Percentiles rank a stretch among this genome's conserved stretches.
Evolutionary conservation across 2,113 vertebrate genomes (phyloP).

Genomic region (Chaetops frenatus): DNA sequence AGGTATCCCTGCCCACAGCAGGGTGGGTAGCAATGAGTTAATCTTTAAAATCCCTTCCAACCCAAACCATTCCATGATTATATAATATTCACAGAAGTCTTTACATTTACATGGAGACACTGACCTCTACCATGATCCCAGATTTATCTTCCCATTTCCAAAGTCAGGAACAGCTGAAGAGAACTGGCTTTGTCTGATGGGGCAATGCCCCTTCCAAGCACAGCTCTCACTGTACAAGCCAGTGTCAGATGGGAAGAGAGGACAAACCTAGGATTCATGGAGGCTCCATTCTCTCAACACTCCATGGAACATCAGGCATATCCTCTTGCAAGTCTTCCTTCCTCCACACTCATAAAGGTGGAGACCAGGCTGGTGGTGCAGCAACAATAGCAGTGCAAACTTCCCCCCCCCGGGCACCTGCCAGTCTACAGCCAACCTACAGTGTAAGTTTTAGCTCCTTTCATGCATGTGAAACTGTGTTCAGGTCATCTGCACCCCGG

Average conservation of each 20-base stretch:
- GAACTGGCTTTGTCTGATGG: neutral
- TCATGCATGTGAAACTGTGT: neutral
- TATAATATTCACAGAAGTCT: neutral
- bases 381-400: neutral
- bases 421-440: neutral
- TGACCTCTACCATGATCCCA: neutral
- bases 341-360: neutral
- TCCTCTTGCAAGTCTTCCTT: neutral
- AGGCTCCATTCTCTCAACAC: neutral
- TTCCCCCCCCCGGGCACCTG: neutral
- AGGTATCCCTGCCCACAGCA: fast-evolving
- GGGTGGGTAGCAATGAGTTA: neutral
- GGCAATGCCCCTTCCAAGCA: neutral
- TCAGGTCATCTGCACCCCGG: neutral
- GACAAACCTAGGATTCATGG: neutral
- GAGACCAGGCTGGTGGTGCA: neutral
- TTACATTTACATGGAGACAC: fast-evolving
- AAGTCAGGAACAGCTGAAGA: neutral
- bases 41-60: neutral
- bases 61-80: neutral
- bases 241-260: neutral
- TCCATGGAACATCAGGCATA: neutral
- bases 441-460: neutral
- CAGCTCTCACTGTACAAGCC: neutral
- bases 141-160: neutral